These are phyloP conservation scores for Galagoides demidoff DNA, from an alignment of 2,797 vertebrate genomes.

Conservation along the genomic window DNA sequence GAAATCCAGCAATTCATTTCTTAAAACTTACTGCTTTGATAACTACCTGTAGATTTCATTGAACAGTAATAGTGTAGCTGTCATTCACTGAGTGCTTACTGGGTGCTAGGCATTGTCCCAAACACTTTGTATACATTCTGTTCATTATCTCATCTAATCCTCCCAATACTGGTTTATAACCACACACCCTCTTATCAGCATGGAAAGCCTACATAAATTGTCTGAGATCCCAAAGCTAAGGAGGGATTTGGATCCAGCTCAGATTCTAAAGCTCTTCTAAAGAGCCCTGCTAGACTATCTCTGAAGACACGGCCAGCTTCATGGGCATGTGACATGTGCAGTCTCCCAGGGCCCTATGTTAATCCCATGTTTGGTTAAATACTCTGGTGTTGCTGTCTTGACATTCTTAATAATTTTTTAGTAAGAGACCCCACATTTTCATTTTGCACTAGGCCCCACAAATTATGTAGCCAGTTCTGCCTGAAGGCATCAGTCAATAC, in stretches of 20 bases:
- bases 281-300: neutral
- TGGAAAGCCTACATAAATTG: neutral
- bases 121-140: neutral
- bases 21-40: constrained; percentile 21
- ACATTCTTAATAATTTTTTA: constrained; percentile 31
- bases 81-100: neutral
- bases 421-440: neutral
- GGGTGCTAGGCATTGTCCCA: neutral
- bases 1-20: neutral
- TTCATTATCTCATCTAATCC: constrained; percentile 1
- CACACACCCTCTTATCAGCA: neutral
- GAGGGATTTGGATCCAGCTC: neutral
- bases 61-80: neutral
- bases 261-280: neutral
- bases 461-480: neutral
- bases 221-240: neutral
- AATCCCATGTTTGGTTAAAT: neutral
- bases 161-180: constrained; percentile 7
- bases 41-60: neutral
- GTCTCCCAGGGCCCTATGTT: neutral
- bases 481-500: neutral
- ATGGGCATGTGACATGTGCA: neutral
- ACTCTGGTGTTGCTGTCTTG: neutral
- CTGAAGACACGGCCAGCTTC: neutral
- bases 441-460: neutral